Percentiles rank a stretch among this genome's conserved stretches.
These are phyloP conservation scores for Agrilus mali DNA, from an alignment of 2,888 invertebrate genomes.

Conservation along the genomic window DNA sequence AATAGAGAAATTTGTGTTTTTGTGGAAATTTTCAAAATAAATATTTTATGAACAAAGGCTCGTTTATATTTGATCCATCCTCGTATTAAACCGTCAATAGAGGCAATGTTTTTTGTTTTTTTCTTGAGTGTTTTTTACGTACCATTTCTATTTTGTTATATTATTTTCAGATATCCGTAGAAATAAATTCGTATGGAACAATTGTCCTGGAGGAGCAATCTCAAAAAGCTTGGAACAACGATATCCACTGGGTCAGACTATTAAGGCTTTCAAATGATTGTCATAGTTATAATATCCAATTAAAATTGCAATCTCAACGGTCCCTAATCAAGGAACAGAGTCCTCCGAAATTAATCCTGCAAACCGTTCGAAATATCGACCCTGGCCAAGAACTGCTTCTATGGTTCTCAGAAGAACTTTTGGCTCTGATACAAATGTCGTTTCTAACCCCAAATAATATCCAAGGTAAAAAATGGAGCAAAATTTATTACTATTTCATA, in stretches of 20 bases:
- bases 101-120: no score
- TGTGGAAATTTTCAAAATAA: no score
- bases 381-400: conserved; percentile 58
- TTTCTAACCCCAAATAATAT: conserved; percentile 69
- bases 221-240: conserved; percentile 21
- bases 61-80: no score
- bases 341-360: conserved; percentile 29
- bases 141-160: no score
- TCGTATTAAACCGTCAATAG: no score
- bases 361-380: conserved; percentile 37
- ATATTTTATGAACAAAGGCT: no score
- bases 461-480: conserved; percentile 44
- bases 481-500: background rate
- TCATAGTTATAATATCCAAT: conserved; percentile 48
- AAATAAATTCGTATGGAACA: conserved; percentile 18
- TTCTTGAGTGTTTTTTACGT: no score
- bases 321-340: conserved; percentile 4
- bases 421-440: conserved; percentile 62
- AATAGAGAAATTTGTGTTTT: no score
- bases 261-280: conserved; percentile 48
- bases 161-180: conserved; percentile 23
- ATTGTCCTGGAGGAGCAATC: conserved; percentile 25
- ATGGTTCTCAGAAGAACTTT: conserved; percentile 73
- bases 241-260: conserved; percentile 30
- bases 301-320: conserved; percentile 25